phyloP scores from a whole-genome alignment of 2,888 invertebrate species.

The Drosophila paracracens region DNA sequence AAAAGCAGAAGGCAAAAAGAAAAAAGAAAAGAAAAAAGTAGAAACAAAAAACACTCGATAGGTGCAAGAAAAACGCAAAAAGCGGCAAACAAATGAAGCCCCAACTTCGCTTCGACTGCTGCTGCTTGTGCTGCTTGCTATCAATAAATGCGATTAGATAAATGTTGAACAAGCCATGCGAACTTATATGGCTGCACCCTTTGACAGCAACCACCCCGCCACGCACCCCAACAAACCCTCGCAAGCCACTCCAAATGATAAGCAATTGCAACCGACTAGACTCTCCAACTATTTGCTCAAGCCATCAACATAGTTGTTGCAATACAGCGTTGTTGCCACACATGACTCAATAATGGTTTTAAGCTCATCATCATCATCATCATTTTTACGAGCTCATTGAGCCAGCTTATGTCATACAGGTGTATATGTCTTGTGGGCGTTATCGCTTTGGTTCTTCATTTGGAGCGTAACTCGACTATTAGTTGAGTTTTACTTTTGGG shows the following conservation, averaged over 20 bases:
- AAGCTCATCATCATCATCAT: conserved; percentile 7
- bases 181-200: conserved; percentile 55
- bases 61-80: conserved; percentile 40
- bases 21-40: neutral
- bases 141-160: conserved; percentile 76
- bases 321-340: conserved; percentile 1
- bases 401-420: conserved; percentile 54
- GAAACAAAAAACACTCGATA: conserved; percentile 1
- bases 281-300: conserved; percentile 4
- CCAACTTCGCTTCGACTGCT: conserved; percentile 45
- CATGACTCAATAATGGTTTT: conserved; percentile 22
- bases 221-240: neutral
- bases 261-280: conserved; percentile 26
- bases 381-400: neutral
- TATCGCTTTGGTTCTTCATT: conserved; percentile 25
- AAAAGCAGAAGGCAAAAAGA: conserved; percentile 45
- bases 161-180: conserved; percentile 45
- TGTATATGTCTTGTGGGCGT: conserved; percentile 28
- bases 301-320: conserved; percentile 1
- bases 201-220: neutral
- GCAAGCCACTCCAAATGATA: conserved; percentile 16
- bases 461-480: conserved; percentile 23
- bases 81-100: conserved; percentile 56
- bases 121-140: conserved; percentile 53
- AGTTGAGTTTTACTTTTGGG: conserved; percentile 36